A percentile compares a stretch with the other conserved stretches of the same genome.
Evolutionary conservation across 2,888 invertebrate species (phyloP).

Genomic region (Polyploca ridens): DNA sequence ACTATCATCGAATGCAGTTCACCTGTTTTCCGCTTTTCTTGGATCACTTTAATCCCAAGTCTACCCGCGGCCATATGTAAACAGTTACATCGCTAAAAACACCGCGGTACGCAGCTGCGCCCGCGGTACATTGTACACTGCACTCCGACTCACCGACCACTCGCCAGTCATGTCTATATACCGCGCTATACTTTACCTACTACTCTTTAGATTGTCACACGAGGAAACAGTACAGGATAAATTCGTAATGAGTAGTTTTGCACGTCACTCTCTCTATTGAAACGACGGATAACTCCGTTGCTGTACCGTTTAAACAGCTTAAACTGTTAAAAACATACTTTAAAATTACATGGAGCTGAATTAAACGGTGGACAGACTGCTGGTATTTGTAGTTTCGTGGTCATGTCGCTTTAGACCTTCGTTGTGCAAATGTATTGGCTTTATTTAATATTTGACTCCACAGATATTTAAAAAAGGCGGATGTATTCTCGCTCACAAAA

Average conservation of each 20-base stretch:
- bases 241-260: background rate
- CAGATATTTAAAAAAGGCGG: too few relatives aligned
- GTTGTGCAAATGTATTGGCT: too few relatives aligned
- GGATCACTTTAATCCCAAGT: background rate
- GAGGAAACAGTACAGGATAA: background rate
- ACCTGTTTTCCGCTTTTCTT: background rate
- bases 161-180: background rate
- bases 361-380: too few relatives aligned
- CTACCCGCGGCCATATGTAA: constrained; percentile 37
- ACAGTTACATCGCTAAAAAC: constrained; percentile 43
- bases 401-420: too few relatives aligned
- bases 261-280: background rate
- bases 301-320: background rate
- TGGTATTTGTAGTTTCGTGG: too few relatives aligned
- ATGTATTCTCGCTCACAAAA: too few relatives aligned
- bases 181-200: too few relatives aligned
- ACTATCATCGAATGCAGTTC: too few relatives aligned
- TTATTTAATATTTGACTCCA: too few relatives aligned
- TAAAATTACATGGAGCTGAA: too few relatives aligned
- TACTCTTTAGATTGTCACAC: background rate
- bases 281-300: background rate
- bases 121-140: constrained; percentile 30
- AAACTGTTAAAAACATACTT: background rate
- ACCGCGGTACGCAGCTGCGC: constrained; percentile 42
- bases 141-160: constrained; percentile 21